Base-by-base conservation (phyloP, 2,888 invertebrate species). In the Aleiodes leptofemur region DNA sequence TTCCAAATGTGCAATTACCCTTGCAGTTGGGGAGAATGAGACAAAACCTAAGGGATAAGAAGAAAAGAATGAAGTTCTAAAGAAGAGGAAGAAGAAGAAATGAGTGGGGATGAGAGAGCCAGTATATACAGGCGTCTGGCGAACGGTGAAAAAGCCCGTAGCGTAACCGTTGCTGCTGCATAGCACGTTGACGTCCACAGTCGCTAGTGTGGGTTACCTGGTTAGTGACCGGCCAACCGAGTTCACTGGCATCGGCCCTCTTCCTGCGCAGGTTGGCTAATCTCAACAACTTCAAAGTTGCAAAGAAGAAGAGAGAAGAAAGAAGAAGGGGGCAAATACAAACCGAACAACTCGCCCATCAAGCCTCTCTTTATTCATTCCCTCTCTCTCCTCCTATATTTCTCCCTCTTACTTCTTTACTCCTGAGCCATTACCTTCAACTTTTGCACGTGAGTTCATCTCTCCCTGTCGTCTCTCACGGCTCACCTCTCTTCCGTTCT, bases 221-320 rank as follows among this genome's bases (percentile, higher is more conserved):
- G 89, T 89, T 89, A 89, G 88, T 89, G 89, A 89, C 89, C 89
- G 89, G 89, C 88, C 89, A 89, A 88, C 89, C 87, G 89, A 89
- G 89, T 89, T 89, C 89, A 89, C 89, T 89, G 89, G 88, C 89
- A 88, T 88, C 88, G 83, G 83, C 85, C 85, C 85, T 86, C 86
- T 86, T 85, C 86, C 76, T 72, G 69, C 51, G 68, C 85, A 86
- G 86, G 84, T 86, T 87, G 85, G 88, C 88, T 88, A 88, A 88
- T 88, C 88, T 87, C 83, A 74, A 77, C 79, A 74, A 74, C 64
- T 74, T 72, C 70, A 72, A 51, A 64, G 71, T 69, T 66, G 57
- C 66, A 43, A 56, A 31, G 55, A 75, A 51, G 56, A 55, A 69
- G 66, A 61, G 48, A 72, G 51, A 55, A 69, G 66, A 61, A 53